These are phyloP conservation scores for Aporophyla nigra DNA, from an alignment of 2,888 invertebrate genomes.

Conservation along the genomic window DNA sequence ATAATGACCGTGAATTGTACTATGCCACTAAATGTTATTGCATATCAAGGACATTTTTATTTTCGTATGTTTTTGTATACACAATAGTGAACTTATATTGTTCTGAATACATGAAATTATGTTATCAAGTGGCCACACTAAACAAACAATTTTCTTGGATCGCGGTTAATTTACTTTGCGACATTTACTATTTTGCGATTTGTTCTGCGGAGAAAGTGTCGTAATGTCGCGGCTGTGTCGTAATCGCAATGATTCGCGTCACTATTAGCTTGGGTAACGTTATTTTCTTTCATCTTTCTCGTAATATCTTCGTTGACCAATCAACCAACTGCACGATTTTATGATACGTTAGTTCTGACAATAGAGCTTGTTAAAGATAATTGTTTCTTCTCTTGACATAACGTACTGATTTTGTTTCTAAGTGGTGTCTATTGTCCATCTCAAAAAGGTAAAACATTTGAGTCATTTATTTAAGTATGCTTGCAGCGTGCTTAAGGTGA, in stretches of 20 bases:
- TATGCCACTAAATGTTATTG: slow-evolving; percentile 58
- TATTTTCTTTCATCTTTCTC: slow-evolving; percentile 57
- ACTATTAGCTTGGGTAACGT: slow-evolving; percentile 60
- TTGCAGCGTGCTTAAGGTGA: slow-evolving; percentile 62
- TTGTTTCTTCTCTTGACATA: slow-evolving; percentile 63
- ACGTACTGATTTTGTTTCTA: slow-evolving; percentile 31
- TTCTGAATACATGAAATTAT: neutral
- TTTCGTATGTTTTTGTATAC: slow-evolving; percentile 22
- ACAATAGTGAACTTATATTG: slow-evolving; percentile 5
- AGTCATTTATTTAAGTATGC: slow-evolving; percentile 58
- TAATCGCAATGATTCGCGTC: slow-evolving; percentile 72
- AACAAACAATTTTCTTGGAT: slow-evolving; percentile 49
- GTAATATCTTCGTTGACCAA: slow-evolving; percentile 50
- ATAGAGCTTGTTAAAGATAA: slow-evolving; percentile 57
- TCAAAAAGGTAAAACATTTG: slow-evolving; percentile 64
- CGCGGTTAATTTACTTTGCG: slow-evolving; percentile 64
- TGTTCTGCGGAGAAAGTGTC: slow-evolving; percentile 77
- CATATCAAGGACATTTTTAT: slow-evolving; percentile 35
- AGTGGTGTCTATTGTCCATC: slow-evolving; percentile 11
- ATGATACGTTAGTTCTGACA: slow-evolving; percentile 42
- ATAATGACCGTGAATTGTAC: slow-evolving; percentile 74
- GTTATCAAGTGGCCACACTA: slow-evolving; percentile 24
- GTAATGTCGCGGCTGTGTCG: slow-evolving; percentile 73
- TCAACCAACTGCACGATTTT: slow-evolving; percentile 23
- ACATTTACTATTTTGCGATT: slow-evolving; percentile 71